These are phyloP conservation scores for Acrobasis consociella DNA, from an alignment of 2,888 invertebrate species.

Conservation along the genomic window DNA sequence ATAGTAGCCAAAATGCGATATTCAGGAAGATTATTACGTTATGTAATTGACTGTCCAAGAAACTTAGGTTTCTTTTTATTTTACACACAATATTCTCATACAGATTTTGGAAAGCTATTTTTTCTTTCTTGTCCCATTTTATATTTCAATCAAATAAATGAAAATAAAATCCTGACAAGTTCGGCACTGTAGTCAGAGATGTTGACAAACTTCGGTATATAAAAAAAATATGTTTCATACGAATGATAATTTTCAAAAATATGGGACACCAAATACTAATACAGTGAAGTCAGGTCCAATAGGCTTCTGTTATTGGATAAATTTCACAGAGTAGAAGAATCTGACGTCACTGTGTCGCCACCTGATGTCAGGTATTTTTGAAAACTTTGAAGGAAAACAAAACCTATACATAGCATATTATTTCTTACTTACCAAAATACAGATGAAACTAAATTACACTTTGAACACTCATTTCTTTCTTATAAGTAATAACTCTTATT, in stretches of 20 bases:
- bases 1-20: conserved; percentile 30
- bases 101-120: background rate
- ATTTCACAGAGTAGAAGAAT: no score
- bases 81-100: conserved; percentile 30
- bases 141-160: background rate
- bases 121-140: background rate
- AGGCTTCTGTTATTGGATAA: no score
- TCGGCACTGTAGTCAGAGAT: no score
- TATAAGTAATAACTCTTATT: no score
- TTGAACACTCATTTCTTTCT: background rate
- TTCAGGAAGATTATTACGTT: conserved; percentile 29
- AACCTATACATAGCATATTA: background rate
- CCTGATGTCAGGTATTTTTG: background rate
- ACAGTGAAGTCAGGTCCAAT: no score
- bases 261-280: no score
- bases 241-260: no score
- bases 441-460: background rate
- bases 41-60: conserved; percentile 56
- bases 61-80: conserved; percentile 44
- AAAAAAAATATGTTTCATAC: no score
- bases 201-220: no score
- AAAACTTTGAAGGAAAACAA: background rate
- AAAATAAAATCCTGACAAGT: no score
- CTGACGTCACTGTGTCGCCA: no score
- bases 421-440: background rate